Percentiles rank a stretch among this genome's conserved stretches.
phyloP scores from a whole-genome alignment of 2,113 vertebrate species.

The Etia nguti region DNA sequence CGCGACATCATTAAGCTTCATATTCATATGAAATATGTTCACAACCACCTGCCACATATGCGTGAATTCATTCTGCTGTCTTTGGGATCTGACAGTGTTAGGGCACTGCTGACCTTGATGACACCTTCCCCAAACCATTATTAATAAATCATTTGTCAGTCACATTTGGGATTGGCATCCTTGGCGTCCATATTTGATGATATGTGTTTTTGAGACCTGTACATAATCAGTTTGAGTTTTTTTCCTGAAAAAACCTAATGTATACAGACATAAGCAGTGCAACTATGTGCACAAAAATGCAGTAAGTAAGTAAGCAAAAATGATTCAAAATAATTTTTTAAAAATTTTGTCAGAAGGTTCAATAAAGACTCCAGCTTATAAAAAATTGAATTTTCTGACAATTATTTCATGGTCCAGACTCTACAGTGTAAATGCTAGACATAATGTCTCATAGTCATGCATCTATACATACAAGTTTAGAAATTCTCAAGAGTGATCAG shows the following conservation, averaged over 20 bases:
- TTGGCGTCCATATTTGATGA: neutral
- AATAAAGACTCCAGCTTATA: neutral
- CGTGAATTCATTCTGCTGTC: neutral
- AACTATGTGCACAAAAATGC: neutral
- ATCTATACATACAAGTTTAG: neutral
- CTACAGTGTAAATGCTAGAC: neutral
- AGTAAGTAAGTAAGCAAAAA: neutral
- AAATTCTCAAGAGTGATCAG: neutral
- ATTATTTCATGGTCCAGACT: neutral
- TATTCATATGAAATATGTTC: neutral
- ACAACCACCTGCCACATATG: neutral
- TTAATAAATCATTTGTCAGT: neutral
- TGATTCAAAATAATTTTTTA: neutral
- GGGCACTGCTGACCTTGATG: neutral
- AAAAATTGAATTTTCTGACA: neutral
- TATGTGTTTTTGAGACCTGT: neutral
- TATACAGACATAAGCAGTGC: neutral
- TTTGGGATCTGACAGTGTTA: neutral
- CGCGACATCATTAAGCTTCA: neutral
- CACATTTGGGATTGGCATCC: neutral
- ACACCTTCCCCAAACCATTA: neutral
- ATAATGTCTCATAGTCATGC: neutral
- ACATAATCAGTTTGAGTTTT: neutral
- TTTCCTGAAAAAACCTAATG: neutral
- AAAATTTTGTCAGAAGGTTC: neutral